Percentiles rank a stretch among this genome's conserved stretches.
These are phyloP conservation scores for Dendrocincla fuliginosa DNA, from an alignment of 2,797 vertebrate genomes.

Conservation along the genomic window DNA sequence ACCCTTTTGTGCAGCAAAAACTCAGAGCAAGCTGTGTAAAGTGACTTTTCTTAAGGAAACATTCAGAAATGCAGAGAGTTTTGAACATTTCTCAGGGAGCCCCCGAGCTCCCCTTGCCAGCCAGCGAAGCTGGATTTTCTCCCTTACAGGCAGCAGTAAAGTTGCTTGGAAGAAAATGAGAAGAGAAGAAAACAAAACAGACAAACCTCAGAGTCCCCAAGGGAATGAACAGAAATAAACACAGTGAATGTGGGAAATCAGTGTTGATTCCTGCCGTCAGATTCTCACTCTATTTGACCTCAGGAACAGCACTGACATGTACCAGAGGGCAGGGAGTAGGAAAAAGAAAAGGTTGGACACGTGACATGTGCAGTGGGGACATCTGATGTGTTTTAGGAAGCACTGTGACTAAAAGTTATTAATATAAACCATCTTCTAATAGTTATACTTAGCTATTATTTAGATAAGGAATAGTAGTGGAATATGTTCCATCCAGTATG, in stretches of 20 bases:
- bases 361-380: background rate
- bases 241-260: constrained; percentile 43
- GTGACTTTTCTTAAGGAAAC: background rate
- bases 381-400: background rate
- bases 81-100: background rate
- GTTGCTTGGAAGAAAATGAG: constrained; percentile 31
- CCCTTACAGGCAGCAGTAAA: constrained; percentile 2
- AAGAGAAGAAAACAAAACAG: constrained; percentile 38
- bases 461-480: background rate
- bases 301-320: background rate
- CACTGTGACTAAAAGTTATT: background rate
- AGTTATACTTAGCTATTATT: background rate
- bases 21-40: background rate
- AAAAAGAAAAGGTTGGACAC: background rate
- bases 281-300: constrained; percentile 41
- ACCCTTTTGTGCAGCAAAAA: background rate
- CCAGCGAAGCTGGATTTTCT: background rate
- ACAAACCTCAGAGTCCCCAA: constrained; percentile 37
- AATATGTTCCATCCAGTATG: background rate
- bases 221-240: constrained; percentile 54
- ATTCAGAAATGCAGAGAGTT: background rate
- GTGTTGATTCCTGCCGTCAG: constrained; percentile 38
- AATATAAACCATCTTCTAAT: background rate
- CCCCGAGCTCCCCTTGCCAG: background rate
- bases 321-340: constrained; percentile 14